Evolutionary conservation across 2,797 vertebrate species (phyloP), one percentile per base, ranked within the genome.

Genomic region (Scolopax bukidnonensis): DNA sequence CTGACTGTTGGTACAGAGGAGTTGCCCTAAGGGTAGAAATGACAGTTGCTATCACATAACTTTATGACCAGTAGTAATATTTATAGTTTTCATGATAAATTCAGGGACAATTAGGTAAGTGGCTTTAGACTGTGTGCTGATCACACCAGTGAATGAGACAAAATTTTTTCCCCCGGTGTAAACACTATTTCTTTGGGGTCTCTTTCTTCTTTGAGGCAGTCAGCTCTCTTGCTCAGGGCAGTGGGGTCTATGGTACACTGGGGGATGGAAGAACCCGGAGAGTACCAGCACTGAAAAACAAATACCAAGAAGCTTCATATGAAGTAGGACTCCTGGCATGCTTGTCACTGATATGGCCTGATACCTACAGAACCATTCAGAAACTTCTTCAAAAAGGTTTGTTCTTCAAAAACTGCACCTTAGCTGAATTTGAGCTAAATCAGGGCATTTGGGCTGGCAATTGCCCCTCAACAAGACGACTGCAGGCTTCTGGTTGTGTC

Each of bases 1-100:
- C 64, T 92, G 18, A 10, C 36, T 80, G 30, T 69, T 91, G 50
- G 38, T 73, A 69, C 75, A 90, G 70, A 90, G 33, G 33, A 95
- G 43, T n/a, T 81, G 36, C 81, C 93, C 48, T 79, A 24, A 79
- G 80, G 84, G 74, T 74, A 77, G 54, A 89, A 83, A 56, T 48
- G 77, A 43, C 61, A 87, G 71, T 77, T 96, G 68, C 36, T 87
- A 61, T 88, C 59, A 32, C 28, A 38, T 86, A 91, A 74, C 59
- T 88, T 94, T 70, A 45, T 54, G 88, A 80, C 74, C 67, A 51
- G 40, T 40, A 86, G 32, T 60, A 82, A 77, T 82, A 80, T 88
- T 90, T 91, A 60, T 56, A 77, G 20, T 89, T 77, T 41, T 12
- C 9, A 43, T 43, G 48, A 67, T 61, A 77, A 94, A 80, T 80